These are phyloP conservation scores for Xestia rhomboidea DNA, from an alignment of 2,888 invertebrate genomes.

Conservation along the genomic window DNA sequence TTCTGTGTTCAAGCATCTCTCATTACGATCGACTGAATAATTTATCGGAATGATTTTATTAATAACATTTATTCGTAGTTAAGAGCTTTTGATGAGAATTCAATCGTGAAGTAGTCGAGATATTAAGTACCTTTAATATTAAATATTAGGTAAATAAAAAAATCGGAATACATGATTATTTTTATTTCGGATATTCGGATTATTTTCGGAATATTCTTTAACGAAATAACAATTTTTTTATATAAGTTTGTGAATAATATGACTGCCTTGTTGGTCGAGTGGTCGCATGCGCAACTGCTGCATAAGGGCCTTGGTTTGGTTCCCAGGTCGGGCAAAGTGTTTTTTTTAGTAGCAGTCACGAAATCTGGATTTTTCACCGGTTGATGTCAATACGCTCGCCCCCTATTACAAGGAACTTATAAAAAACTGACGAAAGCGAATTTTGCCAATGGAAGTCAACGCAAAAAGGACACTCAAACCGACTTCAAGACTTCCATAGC, in stretches of 20 bases:
- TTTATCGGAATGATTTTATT: conserved; percentile 36
- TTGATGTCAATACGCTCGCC: too few relatives aligned
- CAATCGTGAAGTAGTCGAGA: conserved; percentile 24
- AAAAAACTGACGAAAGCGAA: too few relatives aligned
- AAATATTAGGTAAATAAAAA: too few relatives aligned
- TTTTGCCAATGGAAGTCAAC: neutral
- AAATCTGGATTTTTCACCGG: too few relatives aligned
- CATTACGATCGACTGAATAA: conserved; percentile 27
- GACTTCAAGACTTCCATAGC: neutral
- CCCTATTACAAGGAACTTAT: too few relatives aligned
- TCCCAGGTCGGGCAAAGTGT: too few relatives aligned
- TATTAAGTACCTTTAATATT: conserved; percentile 3
- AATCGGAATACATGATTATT: too few relatives aligned
- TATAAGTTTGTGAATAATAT: neutral
- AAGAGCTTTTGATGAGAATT: conserved; percentile 39
- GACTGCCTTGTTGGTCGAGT: too few relatives aligned
- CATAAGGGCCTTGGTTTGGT: too few relatives aligned
- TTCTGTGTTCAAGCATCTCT: conserved; percentile 28
- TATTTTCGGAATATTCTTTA: neutral
- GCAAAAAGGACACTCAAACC: neutral
- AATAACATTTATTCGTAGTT: conserved; percentile 15
- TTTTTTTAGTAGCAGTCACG: too few relatives aligned
- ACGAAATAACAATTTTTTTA: neutral
- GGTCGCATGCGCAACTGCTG: too few relatives aligned
- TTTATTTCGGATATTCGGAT: too few relatives aligned